Conservation (phyloP, 1,140 invertebrate species). For the Periplaneta americana region DNA sequence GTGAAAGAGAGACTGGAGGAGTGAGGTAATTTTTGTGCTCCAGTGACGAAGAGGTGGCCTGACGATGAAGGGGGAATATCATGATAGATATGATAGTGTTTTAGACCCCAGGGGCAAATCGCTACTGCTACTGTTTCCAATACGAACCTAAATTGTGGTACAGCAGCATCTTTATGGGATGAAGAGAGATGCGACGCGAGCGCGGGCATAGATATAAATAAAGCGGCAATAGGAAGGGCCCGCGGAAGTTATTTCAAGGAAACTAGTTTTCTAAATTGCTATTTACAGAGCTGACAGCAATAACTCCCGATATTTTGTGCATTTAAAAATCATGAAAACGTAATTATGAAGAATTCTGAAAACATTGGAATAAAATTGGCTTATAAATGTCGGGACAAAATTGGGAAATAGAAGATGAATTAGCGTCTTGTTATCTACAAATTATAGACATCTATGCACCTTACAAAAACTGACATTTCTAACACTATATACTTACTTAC, state of each 20-base stretch:
- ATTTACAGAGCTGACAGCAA: not conserved
- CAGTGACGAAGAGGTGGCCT: slow-evolving; percentile 1
- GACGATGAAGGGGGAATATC: slow-evolving; percentile 5
- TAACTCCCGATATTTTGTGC: too few species aligned
- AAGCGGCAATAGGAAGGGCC: not conserved
- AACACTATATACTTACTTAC: too few species aligned
- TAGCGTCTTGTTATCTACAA: too few species aligned
- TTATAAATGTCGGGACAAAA: too few species aligned
- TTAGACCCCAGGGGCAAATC: not conserved
- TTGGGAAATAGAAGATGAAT: too few species aligned
- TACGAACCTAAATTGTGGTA: slow-evolving; percentile 1
- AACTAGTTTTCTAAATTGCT: not conserved
- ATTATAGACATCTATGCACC: too few species aligned
- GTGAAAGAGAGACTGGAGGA: not conserved
- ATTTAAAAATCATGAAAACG: too few species aligned
- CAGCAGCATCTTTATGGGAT: not conserved
- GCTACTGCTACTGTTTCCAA: slow-evolving; percentile 14
- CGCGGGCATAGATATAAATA: not conserved
- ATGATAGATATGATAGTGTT: slow-evolving; percentile 19
- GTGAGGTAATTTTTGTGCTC: slow-evolving; percentile 14
- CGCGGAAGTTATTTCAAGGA: not conserved
- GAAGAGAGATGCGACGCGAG: not conserved
- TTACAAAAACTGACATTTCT: too few species aligned
- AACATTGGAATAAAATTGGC: too few species aligned
- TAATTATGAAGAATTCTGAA: too few species aligned